phyloP scores from a whole-genome alignment of 2,113 vertebrate species.

The Theristicus caerulescens region DNA sequence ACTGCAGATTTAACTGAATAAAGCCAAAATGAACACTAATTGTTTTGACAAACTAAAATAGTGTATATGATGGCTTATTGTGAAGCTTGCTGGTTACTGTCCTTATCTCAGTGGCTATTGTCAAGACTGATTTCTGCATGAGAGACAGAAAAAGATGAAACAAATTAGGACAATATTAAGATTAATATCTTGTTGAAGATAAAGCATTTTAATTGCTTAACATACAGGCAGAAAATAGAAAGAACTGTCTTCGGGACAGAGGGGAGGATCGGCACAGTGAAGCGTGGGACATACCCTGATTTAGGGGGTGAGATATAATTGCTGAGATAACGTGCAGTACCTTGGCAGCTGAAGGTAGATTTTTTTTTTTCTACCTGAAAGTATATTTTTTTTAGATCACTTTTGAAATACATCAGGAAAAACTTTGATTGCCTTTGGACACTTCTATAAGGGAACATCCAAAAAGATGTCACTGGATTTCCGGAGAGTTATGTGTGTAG shows the following conservation, averaged over 20 bases:
- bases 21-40: slow-evolving; percentile 86
- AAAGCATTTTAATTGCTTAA: slow-evolving; percentile 21
- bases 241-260: background rate
- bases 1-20: slow-evolving; percentile 79
- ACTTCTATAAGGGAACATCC: background rate
- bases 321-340: background rate
- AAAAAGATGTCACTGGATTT: background rate
- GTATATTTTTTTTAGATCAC: background rate
- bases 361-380: background rate
- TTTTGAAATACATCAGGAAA: background rate
- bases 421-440: background rate
- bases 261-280: background rate
- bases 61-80: slow-evolving; percentile 65
- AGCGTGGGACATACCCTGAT: background rate
- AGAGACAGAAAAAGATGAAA: slow-evolving; percentile 9
- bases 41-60: slow-evolving; percentile 85
- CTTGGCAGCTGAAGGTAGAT: background rate
- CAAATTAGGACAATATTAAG: slow-evolving; percentile 50
- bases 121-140: slow-evolving; percentile 36
- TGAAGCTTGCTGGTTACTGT: slow-evolving; percentile 13
- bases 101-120: slow-evolving; percentile 47
- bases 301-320: background rate
- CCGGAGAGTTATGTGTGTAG: accelerated
- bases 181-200: slow-evolving; percentile 7
- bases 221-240: slow-evolving; percentile 3